Evolutionary conservation across 2,888 invertebrate species (phyloP).

Genomic region (Lamellibrachia satsuma): DNA sequence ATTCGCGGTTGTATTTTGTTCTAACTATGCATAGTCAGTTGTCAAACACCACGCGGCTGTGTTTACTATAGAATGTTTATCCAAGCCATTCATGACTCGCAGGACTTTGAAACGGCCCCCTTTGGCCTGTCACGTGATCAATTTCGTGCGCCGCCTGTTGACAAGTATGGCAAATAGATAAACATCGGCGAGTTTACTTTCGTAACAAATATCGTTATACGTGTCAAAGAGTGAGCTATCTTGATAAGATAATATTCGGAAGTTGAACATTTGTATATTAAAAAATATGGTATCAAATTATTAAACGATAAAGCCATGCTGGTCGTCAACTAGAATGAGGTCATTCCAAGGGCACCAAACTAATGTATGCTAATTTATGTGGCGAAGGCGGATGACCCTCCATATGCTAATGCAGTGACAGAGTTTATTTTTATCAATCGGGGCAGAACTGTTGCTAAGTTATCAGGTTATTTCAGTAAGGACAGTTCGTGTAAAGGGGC

Average conservation of each 20-base stretch:
- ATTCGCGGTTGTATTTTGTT: background rate
- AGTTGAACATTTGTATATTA: background rate
- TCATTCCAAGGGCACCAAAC: slow-evolving; percentile 12
- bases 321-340: background rate
- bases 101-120: background rate
- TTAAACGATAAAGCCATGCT: background rate
- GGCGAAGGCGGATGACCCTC: slow-evolving; percentile 13
- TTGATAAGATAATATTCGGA: background rate
- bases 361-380: slow-evolving; percentile 17
- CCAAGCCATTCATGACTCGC: background rate
- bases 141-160: background rate
- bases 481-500: slow-evolving; percentile 6
- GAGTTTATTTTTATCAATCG: slow-evolving; percentile 17
- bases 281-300: background rate
- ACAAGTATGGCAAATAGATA: slow-evolving; percentile 12
- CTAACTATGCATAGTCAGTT: background rate
- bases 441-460: slow-evolving; percentile 17
- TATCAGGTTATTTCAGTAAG: slow-evolving; percentile 11
- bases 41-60: background rate
- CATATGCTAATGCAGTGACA: slow-evolving; percentile 17
- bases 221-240: background rate
- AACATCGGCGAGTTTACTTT: slow-evolving; percentile 17
- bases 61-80: background rate
- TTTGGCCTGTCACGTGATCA: background rate
- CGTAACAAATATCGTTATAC: background rate